A percentile compares a stretch with the other conserved stretches of the same genome.
Evolutionary conservation across 2,888 invertebrate genomes (phyloP).

Genomic region (Drosophila cognata): DNA sequence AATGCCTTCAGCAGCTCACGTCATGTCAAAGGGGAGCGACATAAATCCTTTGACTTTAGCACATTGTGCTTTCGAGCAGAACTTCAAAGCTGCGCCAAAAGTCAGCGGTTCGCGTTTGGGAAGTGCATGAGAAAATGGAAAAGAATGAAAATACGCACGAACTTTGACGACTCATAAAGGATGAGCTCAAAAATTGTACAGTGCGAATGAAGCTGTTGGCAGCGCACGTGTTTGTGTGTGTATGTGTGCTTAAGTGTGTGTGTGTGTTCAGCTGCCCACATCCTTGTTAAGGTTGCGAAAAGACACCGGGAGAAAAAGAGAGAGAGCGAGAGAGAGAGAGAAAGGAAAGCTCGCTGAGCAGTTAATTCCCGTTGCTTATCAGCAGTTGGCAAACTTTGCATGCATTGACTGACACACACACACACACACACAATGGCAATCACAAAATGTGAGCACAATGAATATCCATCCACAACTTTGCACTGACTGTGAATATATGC

Average conservation of each 20-base stretch:
- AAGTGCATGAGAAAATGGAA: constrained; percentile 21
- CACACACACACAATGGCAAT: constrained; percentile 36
- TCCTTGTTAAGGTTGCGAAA: constrained; percentile 20
- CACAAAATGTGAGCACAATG: constrained; percentile 57
- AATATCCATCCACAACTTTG: constrained; percentile 59
- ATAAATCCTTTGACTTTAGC: constrained; percentile 49
- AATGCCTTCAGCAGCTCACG: constrained; percentile 31
- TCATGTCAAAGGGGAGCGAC: constrained; percentile 49
- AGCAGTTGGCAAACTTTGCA: constrained; percentile 71
- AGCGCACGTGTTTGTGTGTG: neutral
- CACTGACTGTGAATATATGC: constrained; percentile 22
- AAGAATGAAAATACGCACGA: constrained; percentile 15
- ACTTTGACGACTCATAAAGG: constrained; percentile 47
- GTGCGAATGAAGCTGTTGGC: constrained; percentile 38
- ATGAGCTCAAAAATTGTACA: constrained; percentile 43
- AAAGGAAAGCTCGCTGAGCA: constrained; percentile 35
- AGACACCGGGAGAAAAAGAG: neutral
- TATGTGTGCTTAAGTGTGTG: neutral
- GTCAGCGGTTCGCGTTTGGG: constrained; percentile 34
- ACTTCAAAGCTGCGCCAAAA: constrained; percentile 58
- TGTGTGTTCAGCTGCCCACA: constrained; percentile 27
- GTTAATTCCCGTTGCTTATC: constrained; percentile 76
- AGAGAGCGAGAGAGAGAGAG: neutral
- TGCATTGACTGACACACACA: constrained; percentile 62
- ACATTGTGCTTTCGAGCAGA: constrained; percentile 54